Base-by-base conservation (phyloP, 2,888 invertebrate genomes). In the Idaea dimidiata region DNA sequence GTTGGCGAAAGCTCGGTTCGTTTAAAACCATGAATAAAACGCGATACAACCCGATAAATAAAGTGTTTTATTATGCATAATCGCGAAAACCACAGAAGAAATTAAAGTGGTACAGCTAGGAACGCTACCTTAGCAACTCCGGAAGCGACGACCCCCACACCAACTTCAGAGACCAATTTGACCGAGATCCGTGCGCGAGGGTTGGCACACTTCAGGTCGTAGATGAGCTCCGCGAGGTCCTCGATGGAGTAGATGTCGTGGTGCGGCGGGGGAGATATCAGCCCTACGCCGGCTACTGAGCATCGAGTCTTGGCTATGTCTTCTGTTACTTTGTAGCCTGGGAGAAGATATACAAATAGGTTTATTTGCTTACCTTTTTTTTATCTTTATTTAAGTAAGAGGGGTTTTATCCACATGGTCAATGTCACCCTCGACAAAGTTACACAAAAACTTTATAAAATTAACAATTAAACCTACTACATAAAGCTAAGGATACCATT, bases 231-330 rank as follows among this genome's bases (percentile, higher is more conserved):
- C 0, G 99, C 98, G 77, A 99, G 93, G 93, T 99, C 99, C 89
- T 99, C 99, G 83, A 99, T 99, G 59, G 99, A 99, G 92, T 99
- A 99, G 88, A 99, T 99, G 81, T 99, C 99, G 93, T 99, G 99
- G 92, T 99, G 99, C 1, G 99, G 99, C 10, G 99, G 99, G 6
- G 99, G 99, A 0, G 99, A 99, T 84, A 99, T 99, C 8, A 99
- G 93, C 6, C 99, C 99, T 10, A 99, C 99, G 4, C 99, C 99
- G 0, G 99, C 94, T 2, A 99, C 98, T 0, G 99, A 99, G 83
- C 99, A 98, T 62, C 99, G 95, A 0, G 99, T 99, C 77, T 95
- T 94, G 0, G 99, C 99, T 78, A 99, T 99, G 72, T 98, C 98
- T 73, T 96, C 95, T 0, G 99, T 97, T 32, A 99, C 98, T 95